Conservation (phyloP, 1,140 invertebrate genomes). For the Eurosta solidaginis region DNA sequence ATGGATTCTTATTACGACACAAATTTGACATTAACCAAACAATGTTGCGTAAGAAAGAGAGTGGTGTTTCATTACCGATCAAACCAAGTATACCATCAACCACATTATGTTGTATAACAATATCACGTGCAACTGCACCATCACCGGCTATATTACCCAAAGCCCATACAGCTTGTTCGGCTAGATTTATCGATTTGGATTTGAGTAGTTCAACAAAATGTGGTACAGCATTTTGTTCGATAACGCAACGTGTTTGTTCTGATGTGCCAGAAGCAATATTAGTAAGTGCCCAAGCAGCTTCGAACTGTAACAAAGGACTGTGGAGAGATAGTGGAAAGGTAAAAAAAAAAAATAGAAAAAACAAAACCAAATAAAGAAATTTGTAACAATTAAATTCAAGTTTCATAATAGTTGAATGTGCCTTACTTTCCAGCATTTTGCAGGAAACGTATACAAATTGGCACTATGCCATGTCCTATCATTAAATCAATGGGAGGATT, state of each 20-base stretch:
- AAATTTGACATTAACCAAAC: slow-evolving; percentile 93
- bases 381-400: neutral
- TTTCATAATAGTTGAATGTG: neutral
- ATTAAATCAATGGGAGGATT: slow-evolving; percentile 94
- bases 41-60: slow-evolving; percentile 65
- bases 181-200: slow-evolving; percentile 76
- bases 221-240: slow-evolving; percentile 84
- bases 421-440: slow-evolving; percentile 71
- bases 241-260: slow-evolving; percentile 85
- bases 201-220: slow-evolving; percentile 79
- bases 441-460: slow-evolving; percentile 81
- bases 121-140: slow-evolving; percentile 75
- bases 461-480: slow-evolving; percentile 86
- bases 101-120: slow-evolving; percentile 70
- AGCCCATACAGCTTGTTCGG: slow-evolving; percentile 97
- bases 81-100: slow-evolving; percentile 71
- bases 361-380: neutral
- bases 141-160: slow-evolving; percentile 97
- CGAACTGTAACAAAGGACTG: slow-evolving; percentile 91
- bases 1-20: slow-evolving; percentile 89
- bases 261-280: slow-evolving; percentile 97
- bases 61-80: slow-evolving; percentile 65
- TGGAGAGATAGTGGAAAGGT: no score
- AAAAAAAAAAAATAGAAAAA: neutral
- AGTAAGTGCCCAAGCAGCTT: slow-evolving; percentile 96